Percentiles rank a stretch among this genome's conserved stretches.
phyloP scores from a whole-genome alignment of 2,888 invertebrate species.

The Eupithecia inturbata region DNA sequence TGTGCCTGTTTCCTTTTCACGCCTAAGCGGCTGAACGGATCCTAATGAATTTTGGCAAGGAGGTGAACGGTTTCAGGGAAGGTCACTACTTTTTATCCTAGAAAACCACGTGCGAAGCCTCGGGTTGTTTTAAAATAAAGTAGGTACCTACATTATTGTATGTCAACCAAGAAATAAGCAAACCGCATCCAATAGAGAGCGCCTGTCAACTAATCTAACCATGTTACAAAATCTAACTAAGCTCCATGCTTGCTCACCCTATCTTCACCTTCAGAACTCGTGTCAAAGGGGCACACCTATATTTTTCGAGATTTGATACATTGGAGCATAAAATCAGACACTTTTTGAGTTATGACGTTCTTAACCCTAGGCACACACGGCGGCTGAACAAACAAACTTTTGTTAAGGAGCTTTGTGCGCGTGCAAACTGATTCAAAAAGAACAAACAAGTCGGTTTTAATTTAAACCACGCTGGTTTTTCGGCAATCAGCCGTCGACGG shows the following conservation, averaged over 20 bases:
- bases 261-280: neutral
- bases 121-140: too few species aligned
- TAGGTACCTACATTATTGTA: too few species aligned
- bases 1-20: too few species aligned
- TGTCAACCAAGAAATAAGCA: too few species aligned
- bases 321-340: neutral
- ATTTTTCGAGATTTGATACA: constrained; percentile 5
- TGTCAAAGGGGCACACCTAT: neutral
- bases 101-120: too few species aligned
- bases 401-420: constrained; percentile 33
- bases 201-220: too few species aligned
- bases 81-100: too few species aligned
- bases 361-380: neutral
- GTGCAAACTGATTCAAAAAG: constrained; percentile 36
- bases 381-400: constrained; percentile 1
- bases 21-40: too few species aligned
- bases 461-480: constrained; percentile 41
- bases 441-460: constrained; percentile 39
- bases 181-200: too few species aligned
- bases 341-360: neutral
- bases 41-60: too few species aligned
- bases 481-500: constrained; percentile 40
- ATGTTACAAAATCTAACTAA: neutral
- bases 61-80: too few species aligned
- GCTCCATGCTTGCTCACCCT: neutral